These are phyloP conservation scores for Sciurus niger DNA, from an alignment of 2,113 vertebrate species.

Conservation along the genomic window DNA sequence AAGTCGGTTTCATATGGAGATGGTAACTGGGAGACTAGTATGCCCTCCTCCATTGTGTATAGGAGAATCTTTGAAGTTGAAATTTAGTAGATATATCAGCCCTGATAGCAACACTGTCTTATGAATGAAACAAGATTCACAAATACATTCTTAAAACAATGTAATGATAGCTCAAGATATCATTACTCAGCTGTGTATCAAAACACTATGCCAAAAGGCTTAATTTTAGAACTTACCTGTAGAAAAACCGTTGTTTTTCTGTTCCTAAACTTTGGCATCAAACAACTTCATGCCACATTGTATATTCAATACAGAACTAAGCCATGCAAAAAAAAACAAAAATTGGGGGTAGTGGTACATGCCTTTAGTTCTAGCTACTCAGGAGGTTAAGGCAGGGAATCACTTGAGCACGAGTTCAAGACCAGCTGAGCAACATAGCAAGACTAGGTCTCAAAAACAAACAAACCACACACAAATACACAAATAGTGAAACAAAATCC, in stretches of 20 bases:
- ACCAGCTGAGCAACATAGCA: background rate
- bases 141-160: background rate
- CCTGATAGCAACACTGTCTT: background rate
- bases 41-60: background rate
- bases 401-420: no score
- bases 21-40: background rate
- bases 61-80: conserved; percentile 51
- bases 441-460: no score
- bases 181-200: background rate
- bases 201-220: background rate
- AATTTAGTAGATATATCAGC: background rate
- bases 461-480: background rate
- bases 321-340: conserved; percentile 9
- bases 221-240: background rate
- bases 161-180: background rate
- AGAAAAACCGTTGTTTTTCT: background rate
- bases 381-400: background rate
- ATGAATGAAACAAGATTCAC: background rate
- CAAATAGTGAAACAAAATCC: background rate
- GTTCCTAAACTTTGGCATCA: conserved; percentile 6
- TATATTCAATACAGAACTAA: background rate
- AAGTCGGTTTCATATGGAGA: conserved; percentile 20
- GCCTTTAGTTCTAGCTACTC: no score
- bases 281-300: background rate
- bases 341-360: no score